Conservation (phyloP, 1,140 invertebrate genomes). For the Tetramorium parvispinum region DNA sequence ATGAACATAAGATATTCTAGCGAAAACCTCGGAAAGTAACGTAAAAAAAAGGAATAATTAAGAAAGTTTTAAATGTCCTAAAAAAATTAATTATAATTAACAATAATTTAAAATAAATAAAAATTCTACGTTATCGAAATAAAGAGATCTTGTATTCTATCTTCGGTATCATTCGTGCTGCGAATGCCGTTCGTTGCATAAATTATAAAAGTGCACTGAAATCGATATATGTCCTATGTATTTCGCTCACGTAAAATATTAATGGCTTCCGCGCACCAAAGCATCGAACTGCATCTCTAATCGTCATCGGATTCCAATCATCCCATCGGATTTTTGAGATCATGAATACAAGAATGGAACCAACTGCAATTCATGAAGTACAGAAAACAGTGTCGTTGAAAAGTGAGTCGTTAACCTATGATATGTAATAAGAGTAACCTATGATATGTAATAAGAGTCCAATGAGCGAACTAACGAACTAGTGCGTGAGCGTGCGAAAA, state of each 20-base stretch:
- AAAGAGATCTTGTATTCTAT: neutral
- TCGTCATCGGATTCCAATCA: no score
- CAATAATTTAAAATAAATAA: neutral
- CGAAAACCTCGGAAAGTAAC: neutral
- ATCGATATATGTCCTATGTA: conserved; percentile 1
- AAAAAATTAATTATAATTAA: conserved; percentile 6
- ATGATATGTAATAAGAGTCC: conserved; percentile 1
- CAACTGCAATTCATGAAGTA: neutral
- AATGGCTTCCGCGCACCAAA: neutral
- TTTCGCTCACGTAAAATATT: conserved; percentile 13
- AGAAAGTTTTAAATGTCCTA: neutral
- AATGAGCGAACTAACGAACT: neutral
- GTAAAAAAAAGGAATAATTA: neutral
- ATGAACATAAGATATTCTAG: neutral
- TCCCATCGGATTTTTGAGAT: neutral
- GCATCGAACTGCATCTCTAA: neutral
- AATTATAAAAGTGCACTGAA: neutral
- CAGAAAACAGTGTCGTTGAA: neutral
- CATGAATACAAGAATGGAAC: neutral
- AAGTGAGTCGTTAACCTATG: conserved; percentile 3
- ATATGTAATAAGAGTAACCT: neutral
- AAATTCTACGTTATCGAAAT: neutral
- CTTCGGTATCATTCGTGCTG: neutral
- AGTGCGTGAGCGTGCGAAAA: neutral
- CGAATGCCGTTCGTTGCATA: neutral